Percentiles rank a stretch among this genome's conserved stretches.
Evolutionary conservation across 2,113 vertebrate species (phyloP).

Genomic region (Ameiurus melas): DNA sequence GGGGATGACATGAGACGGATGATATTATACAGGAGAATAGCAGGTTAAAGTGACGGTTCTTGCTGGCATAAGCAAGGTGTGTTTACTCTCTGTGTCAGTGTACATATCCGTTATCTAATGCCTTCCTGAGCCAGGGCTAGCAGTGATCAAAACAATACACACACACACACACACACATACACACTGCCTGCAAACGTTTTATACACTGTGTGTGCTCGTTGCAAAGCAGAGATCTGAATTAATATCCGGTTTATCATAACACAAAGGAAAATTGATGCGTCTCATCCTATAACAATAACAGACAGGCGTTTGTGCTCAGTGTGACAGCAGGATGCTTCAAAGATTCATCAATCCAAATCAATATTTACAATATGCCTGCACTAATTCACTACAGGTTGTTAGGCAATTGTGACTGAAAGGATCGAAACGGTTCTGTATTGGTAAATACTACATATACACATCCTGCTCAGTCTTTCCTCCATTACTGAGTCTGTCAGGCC

Average conservation of each 20-base stretch:
- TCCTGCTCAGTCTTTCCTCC: not conserved
- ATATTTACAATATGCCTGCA: not conserved
- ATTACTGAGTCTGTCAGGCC: not conserved
- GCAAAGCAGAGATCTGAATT: conserved; percentile 16
- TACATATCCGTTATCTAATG: conserved; percentile 24
- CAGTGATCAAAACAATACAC: not conserved
- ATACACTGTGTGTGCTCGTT: conserved; percentile 24
- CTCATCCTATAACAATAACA: conserved; percentile 31
- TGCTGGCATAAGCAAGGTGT: conserved; percentile 33
- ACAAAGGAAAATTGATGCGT: not conserved
- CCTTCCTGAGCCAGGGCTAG: conserved; percentile 21
- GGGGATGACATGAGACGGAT: not conserved
- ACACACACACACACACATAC: conserved; percentile 5
- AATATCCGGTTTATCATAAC: conserved; percentile 31
- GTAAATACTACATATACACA: not conserved
- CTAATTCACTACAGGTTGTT: not conserved
- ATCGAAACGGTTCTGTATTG: not conserved
- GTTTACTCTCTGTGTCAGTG: conserved; percentile 19
- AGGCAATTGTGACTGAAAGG: not conserved
- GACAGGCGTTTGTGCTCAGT: conserved; percentile 19
- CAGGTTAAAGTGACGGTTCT: conserved; percentile 17
- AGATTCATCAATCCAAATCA: not conserved
- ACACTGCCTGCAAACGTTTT: conserved; percentile 3
- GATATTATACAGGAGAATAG: conserved; percentile 18
- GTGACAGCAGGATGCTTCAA: conserved; percentile 9